Percentiles rank a stretch among this genome's conserved stretches.
These are phyloP conservation scores for Agelas oroides DNA, from an alignment of 37 sponge, comb jelly and placozoan species.

Conservation along the genomic window DNA sequence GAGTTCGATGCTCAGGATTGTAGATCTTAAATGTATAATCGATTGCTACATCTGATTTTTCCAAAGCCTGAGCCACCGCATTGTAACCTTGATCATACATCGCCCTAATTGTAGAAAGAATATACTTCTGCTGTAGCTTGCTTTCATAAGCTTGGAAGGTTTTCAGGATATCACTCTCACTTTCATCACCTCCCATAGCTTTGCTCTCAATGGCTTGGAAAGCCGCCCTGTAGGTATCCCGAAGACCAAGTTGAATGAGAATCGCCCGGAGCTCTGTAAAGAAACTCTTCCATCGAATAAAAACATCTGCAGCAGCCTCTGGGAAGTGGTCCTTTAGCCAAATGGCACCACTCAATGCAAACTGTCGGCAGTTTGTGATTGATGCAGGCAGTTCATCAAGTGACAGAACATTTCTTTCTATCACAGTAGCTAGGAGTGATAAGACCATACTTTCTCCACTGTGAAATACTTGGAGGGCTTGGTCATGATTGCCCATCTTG, in stretches of 20 bases:
- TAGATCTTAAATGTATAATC: conserved; percentile 25
- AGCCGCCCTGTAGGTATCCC: conserved; percentile 20
- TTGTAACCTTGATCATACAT: conserved; percentile 7
- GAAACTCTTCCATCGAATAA: conserved; percentile 16
- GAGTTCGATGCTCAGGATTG: conserved; percentile 8
- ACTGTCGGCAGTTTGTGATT: conserved; percentile 14
- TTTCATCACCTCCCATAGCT: background rate
- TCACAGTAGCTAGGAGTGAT: background rate
- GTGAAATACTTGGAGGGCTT: conserved; percentile 10
- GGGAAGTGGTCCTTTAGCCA: conserved; percentile 31
- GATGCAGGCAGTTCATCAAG: conserved; percentile 15
- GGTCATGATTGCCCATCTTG: background rate
- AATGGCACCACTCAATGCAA: conserved; percentile 23
- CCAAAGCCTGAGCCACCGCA: background rate
- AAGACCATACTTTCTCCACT: conserved; percentile 27
- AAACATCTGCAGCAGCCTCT: conserved; percentile 13
- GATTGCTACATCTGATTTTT: conserved; percentile 8
- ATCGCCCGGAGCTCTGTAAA: conserved; percentile 30
- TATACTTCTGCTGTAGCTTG: background rate
- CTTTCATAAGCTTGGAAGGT: background rate
- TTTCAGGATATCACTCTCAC: background rate
- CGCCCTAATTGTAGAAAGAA: background rate
- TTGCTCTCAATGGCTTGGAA: conserved; percentile 7
- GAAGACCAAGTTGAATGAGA: conserved; percentile 21
- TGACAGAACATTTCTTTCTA: conserved; percentile 5